Conservation (phyloP, 2,888 invertebrate species). For the Hirudinaria manillensis region DNA sequence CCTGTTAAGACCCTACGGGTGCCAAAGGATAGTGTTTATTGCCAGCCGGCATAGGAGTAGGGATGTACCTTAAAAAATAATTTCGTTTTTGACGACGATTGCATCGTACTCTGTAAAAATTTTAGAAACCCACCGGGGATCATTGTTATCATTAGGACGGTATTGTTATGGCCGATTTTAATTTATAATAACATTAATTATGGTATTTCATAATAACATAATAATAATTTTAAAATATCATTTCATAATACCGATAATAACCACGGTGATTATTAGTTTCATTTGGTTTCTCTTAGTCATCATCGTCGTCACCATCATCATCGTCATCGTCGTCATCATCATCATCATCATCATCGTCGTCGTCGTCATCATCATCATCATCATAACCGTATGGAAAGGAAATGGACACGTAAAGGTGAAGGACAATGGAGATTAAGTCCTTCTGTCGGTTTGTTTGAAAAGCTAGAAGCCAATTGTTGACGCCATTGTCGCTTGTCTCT, state of each 20-base stretch:
- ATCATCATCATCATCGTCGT: slow-evolving; percentile 27
- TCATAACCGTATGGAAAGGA: neutral
- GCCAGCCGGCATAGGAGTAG: no score
- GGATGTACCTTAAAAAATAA: no score
- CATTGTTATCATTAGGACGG: no score
- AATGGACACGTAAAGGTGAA: neutral
- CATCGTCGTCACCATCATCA: slow-evolving; percentile 17
- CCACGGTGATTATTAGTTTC: neutral
- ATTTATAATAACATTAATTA: neutral
- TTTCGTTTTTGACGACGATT: no score
- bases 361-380: slow-evolving; percentile 26
- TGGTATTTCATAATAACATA: neutral
- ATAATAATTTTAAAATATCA: neutral
- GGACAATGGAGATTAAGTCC: neutral
- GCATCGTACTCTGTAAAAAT: no score
- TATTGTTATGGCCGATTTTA: no score
- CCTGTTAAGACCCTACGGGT: neutral
- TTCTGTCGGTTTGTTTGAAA: neutral
- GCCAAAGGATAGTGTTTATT: slow-evolving; percentile 41
- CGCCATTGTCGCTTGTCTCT: neutral
- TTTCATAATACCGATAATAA: neutral
- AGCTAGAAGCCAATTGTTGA: neutral
- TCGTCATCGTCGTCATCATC: slow-evolving; percentile 20
- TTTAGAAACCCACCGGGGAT: no score
- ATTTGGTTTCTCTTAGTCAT: neutral